A percentile compares a stretch with the other conserved stretches of the same genome.
These are phyloP conservation scores for Dolichomitus sp. DNA, from an alignment of 2,888 invertebrate genomes.

Conservation along the genomic window DNA sequence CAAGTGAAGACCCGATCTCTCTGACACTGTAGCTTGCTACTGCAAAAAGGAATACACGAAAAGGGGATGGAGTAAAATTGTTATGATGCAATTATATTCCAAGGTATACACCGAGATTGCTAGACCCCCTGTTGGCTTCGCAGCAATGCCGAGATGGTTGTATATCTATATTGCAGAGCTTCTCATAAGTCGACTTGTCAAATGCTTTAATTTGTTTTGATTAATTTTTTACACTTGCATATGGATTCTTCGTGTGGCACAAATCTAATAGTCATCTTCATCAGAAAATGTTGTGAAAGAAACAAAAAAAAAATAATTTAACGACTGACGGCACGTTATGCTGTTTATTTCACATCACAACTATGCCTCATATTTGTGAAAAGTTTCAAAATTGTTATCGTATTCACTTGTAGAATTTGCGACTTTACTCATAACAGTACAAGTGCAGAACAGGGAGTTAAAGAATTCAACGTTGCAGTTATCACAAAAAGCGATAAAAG, in stretches of 20 bases:
- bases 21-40: conserved; percentile 12
- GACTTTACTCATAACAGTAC: neutral
- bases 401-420: neutral
- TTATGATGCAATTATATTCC: conserved; percentile 43
- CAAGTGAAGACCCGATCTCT: conserved; percentile 25
- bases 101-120: conserved; percentile 15
- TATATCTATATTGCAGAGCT: neutral
- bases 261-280: neutral
- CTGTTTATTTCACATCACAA: no score
- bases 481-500: neutral
- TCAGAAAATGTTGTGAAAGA: neutral
- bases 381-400: neutral
- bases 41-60: conserved; percentile 31
- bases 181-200: neutral
- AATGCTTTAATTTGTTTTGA: neutral
- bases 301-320: neutral
- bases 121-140: conserved; percentile 3
- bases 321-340: no score
- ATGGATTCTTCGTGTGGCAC: neutral
- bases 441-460: neutral
- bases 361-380: no score
- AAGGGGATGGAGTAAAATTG: conserved; percentile 30
- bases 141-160: neutral
- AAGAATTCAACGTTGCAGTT: neutral
- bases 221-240: neutral